These are phyloP conservation scores for Drosophila picticornis DNA, from an alignment of 2,888 invertebrate genomes.

Conservation along the genomic window DNA sequence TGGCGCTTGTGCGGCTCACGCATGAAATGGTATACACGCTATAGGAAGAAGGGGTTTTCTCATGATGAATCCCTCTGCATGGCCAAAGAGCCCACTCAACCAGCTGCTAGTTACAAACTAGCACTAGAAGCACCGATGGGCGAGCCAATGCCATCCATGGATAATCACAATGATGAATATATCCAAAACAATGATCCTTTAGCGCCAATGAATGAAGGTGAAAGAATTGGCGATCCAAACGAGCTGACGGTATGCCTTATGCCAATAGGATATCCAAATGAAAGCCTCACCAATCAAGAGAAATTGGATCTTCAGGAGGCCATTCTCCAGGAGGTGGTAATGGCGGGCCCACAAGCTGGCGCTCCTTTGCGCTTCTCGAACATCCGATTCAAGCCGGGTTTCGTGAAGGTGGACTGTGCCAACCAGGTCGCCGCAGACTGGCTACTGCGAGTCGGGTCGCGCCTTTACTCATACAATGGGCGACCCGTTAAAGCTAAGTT, in stretches of 20 bases:
- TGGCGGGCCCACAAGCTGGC: not conserved
- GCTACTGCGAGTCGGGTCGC: constrained; percentile 14
- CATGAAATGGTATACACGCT: constrained; percentile 39
- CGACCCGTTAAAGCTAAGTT: constrained; percentile 11
- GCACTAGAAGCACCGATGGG: not conserved
- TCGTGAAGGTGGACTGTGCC: constrained; percentile 23
- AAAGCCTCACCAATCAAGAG: constrained; percentile 8
- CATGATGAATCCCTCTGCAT: constrained; percentile 21
- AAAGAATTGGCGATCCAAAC: not conserved
- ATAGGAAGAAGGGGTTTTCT: constrained; percentile 17
- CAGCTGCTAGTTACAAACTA: constrained; percentile 6
- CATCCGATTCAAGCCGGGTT: constrained; percentile 11
- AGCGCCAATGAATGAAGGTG: not conserved
- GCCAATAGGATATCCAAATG: constrained; percentile 32
- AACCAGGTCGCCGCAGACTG: constrained; percentile 30
- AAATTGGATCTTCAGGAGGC: constrained; percentile 46
- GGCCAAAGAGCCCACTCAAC: constrained; percentile 41
- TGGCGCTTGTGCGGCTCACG: constrained; percentile 31
- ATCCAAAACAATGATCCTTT: not conserved
- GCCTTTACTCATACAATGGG: constrained; percentile 25
- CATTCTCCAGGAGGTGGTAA: constrained; percentile 31
- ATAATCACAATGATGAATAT: not conserved
- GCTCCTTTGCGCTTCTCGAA: constrained; percentile 29
- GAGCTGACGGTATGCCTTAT: constrained; percentile 4
- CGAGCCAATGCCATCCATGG: not conserved